Evolutionary conservation across 1,140 invertebrate genomes (phyloP), one percentile per base, ranked within the genome.

Genomic region (Trissolcus basalis): DNA sequence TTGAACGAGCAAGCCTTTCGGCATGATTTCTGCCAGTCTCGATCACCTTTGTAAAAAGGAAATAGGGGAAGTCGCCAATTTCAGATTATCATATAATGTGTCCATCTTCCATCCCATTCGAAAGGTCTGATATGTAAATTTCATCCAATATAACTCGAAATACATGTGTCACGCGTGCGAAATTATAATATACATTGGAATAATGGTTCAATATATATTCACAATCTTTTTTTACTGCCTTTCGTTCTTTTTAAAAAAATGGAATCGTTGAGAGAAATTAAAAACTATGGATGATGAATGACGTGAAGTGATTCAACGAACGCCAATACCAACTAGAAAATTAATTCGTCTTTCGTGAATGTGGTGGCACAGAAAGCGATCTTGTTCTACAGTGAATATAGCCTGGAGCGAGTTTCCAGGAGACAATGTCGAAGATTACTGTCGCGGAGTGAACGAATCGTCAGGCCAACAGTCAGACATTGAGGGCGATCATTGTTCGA

Each of bases 361-460:
- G 19, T 32, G 14, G 15, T 56, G 43, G 35, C 64, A 61, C 43
- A 75, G 49, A 68, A 78, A 61, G 50, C 67, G 68, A 64, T 71
- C 49, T 71, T 49, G 60, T 71, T 84, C 73, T 56, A 83, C 80
- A 81, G 78, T 79, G 82, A 81, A 85, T 85, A 85, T 86, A 73
- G 76, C 82, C 75, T 49, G 61, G 70, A 81, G 84, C 85, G 80
- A 70, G 70, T 73, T 87, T 83, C 74, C 74, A 15, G 70, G 69
- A 86, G 81, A 86, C 84, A 87, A 87, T 87, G 85, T 87, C 84
- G 84, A 88, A 87, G 83, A 86, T 87, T 87, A 87, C 83, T 78
- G 73, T 61, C 55, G 67, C 54, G 47, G 36, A 49, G 58, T 49
- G 70, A 69, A 75, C 76, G 67, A 68, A 80, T 82, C 68, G 77